Base-by-base conservation (phyloP, 2,797 vertebrate species). In the Todus mexicanus region DNA sequence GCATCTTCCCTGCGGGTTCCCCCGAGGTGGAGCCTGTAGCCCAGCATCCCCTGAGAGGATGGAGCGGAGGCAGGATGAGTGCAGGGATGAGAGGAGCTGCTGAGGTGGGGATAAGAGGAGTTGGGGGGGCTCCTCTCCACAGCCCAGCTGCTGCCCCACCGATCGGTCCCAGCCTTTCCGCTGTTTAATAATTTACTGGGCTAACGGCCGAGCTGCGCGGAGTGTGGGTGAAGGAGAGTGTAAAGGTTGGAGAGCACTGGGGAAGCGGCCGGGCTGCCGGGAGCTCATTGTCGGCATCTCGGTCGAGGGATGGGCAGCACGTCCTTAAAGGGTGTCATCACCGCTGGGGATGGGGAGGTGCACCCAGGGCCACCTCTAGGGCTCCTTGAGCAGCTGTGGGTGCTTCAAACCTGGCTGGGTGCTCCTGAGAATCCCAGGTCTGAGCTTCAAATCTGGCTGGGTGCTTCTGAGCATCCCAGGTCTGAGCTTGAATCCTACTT, bases 301-400 rank as follows among this genome's bases (percentile, higher is more conserved):
- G 3, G 29, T 20, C 0, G 0, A 27, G 71, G 57, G 61, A 43
- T 3, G 6, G n/a, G 13, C 63, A 23, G 9, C 2, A 1, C 0
- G 1, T 43, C 53, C 59, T 53, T 70, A 7, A 1, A 26, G 16
- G 26, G 42, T 13, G 7, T 43, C 0, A 0, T 31, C 9, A 20
- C 19, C 33, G 43, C 35, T 48, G 50, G n/a, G 27, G 29, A 11
- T 3, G 25, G 61, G n/a, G 51, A 31, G 15, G 3, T 8, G 50
- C 14, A 3, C 2, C 3, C 9, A 1, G 42, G 7, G 2, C 0
- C 6, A 3, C 4, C 56, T 7, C 29, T 4, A 18, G 42, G 33
- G 43, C 12, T 25, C 12, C 45, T 19, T 6, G 7, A 23, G 26
- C 3, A 2, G 16, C 43, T 4, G 1, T 16, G 38, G 31, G 50